Conservation (phyloP, 2,113 vertebrate species). For the Hystrix cristata region DNA sequence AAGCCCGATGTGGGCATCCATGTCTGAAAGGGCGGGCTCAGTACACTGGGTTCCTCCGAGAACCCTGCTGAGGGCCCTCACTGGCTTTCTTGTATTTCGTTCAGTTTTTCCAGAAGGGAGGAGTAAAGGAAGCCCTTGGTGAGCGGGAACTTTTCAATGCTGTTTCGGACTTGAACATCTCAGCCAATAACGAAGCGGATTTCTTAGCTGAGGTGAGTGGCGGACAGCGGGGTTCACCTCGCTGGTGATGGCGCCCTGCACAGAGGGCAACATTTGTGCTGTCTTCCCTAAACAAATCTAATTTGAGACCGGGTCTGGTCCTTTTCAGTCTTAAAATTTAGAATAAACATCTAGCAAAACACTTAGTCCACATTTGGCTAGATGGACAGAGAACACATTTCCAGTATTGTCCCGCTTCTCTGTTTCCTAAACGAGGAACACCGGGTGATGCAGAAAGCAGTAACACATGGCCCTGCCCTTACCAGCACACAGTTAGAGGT, state of each 20-base stretch:
- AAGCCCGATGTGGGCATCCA: not conserved
- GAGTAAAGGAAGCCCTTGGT: constrained; percentile 92
- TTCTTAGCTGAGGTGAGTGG: constrained; percentile 94
- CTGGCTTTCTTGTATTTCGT: constrained; percentile 18
- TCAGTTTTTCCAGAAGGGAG: constrained; percentile 97
- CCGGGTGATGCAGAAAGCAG: not conserved
- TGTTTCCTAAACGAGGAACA: not conserved
- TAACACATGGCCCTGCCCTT: not conserved
- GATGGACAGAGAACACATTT: not conserved
- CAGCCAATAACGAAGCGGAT: constrained; percentile 93
- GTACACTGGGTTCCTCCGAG: not conserved
- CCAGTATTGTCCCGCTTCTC: not conserved
- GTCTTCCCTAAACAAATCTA: not conserved
- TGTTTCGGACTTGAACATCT: constrained; percentile 93
- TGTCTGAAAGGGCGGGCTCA: not conserved
- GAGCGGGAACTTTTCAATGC: constrained; percentile 96
- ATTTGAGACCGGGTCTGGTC: not conserved
- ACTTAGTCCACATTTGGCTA: not conserved
- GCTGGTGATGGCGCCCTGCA: not conserved
- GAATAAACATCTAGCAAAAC: not conserved
- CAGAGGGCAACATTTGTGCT: not conserved
- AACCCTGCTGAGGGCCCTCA: not conserved
- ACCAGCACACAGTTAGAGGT: constrained; percentile 10
- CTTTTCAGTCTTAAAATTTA: not conserved
- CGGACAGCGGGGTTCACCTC: not conserved